Evolutionary conservation across 2,888 invertebrate genomes (phyloP).

Genomic region (Achlya flavicornis): DNA sequence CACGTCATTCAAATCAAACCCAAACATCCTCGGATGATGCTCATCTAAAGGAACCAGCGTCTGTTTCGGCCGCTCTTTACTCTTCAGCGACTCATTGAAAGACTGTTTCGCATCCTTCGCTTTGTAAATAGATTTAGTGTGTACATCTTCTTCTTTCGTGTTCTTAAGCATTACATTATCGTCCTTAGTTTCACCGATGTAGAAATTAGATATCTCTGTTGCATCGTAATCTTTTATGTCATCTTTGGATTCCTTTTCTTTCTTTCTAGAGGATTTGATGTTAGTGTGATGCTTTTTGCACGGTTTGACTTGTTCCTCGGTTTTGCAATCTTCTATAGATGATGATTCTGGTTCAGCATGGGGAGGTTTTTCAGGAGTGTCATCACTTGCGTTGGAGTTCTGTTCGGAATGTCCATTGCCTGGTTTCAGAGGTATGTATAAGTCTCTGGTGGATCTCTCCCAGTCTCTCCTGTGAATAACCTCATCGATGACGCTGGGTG

Average conservation of each 20-base stretch:
- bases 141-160: slow-evolving; percentile 19
- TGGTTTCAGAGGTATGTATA: slow-evolving; percentile 61
- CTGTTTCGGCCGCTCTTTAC: slow-evolving; percentile 54
- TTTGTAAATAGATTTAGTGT: slow-evolving; percentile 37
- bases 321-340: slow-evolving; percentile 46
- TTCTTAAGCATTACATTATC: slow-evolving; percentile 29
- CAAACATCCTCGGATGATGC: slow-evolving; percentile 45
- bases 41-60: slow-evolving; percentile 54
- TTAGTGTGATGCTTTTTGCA: slow-evolving; percentile 76
- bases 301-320: slow-evolving; percentile 42
- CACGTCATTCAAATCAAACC: slow-evolving; percentile 50
- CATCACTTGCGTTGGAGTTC: slow-evolving; percentile 39
- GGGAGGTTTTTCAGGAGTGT: slow-evolving; percentile 37
- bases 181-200: slow-evolving; percentile 59
- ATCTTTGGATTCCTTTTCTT: slow-evolving; percentile 31
- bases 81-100: slow-evolving; percentile 66
- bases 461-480: slow-evolving; percentile 73
- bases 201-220: slow-evolving; percentile 60
- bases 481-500: slow-evolving; percentile 75
- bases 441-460: slow-evolving; percentile 70
- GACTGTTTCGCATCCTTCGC: slow-evolving; percentile 70
- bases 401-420: slow-evolving; percentile 22
- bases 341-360: slow-evolving; percentile 49
- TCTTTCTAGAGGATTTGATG: slow-evolving; percentile 62
- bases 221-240: slow-evolving; percentile 70